A percentile compares a stretch with the other conserved stretches of the same genome.
Conservation (phyloP, 2,888 invertebrate genomes). For the Cantharis rufa region DNA sequence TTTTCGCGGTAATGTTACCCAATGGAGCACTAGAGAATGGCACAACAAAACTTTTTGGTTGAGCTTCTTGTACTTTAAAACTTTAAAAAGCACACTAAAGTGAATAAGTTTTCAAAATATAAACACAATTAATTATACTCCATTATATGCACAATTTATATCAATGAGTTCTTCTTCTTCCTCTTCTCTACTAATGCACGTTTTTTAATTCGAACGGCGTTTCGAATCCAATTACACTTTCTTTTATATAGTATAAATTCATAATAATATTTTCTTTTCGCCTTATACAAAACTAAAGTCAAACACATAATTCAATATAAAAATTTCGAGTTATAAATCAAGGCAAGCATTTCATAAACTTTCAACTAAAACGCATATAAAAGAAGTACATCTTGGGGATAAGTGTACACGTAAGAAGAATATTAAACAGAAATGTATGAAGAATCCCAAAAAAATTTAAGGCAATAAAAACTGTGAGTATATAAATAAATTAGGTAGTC, state of each 20-base stretch:
- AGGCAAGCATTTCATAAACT: not conserved
- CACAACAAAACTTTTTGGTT: not conserved
- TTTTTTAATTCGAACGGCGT: not conserved
- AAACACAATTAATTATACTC: not conserved
- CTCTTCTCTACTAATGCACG: not conserved
- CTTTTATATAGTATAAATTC: not conserved
- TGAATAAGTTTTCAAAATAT: slow-evolving; percentile 1
- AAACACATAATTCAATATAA: not conserved
- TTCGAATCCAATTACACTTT: not conserved
- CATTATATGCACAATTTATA: not conserved
- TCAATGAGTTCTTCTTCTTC: not conserved
- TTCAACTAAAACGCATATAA: not conserved
- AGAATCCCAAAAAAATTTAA: not conserved
- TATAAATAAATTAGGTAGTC: not conserved
- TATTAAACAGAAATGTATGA: not conserved
- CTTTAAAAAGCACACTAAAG: not conserved
- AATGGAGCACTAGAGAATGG: slow-evolving; percentile 3
- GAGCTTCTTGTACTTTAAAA: not conserved
- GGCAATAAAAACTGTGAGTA: not conserved
- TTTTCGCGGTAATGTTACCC: slow-evolving; percentile 7
- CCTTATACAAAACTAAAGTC: not conserved
- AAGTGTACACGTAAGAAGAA: not conserved
- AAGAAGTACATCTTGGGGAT: not conserved
- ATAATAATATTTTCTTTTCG: not conserved
- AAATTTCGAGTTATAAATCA: not conserved